Conservation (phyloP, 2,797 vertebrate species). For the Discoglossus pictus region DNA sequence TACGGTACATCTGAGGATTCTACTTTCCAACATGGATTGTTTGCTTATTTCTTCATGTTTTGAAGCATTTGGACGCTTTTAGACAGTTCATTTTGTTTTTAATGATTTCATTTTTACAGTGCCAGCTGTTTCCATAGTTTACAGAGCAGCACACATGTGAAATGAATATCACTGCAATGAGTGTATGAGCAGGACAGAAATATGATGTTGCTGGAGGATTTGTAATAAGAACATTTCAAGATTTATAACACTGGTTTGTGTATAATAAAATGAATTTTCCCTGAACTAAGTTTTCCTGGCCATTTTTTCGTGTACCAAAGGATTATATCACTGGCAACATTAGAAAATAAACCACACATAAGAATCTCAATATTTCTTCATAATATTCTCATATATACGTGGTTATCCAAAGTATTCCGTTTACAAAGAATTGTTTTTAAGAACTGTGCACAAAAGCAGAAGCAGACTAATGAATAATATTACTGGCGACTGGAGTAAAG, state of each 20-base stretch:
- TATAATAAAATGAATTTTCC: constrained; percentile 19
- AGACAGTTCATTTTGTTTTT: constrained; percentile 11
- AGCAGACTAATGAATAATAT: no score
- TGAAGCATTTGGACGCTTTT: constrained; percentile 13
- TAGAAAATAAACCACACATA: neutral
- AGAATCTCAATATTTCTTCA: neutral
- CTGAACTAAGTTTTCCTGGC: neutral
- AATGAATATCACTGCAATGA: constrained; percentile 11
- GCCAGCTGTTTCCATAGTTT: constrained; percentile 36
- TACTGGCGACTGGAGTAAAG: no score
- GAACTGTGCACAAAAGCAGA: no score
- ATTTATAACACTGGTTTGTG: constrained; percentile 22
- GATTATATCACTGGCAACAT: neutral
- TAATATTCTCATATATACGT: no score
- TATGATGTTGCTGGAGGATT: constrained; percentile 7
- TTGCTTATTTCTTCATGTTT: constrained; percentile 26
- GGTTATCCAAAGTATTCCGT: no score
- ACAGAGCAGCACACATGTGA: constrained; percentile 31
- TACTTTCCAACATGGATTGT: no score
- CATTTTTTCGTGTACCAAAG: constrained; percentile 3
- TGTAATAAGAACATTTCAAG: constrained; percentile 21
- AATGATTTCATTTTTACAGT: constrained; percentile 28
- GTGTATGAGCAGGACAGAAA: constrained; percentile 1
- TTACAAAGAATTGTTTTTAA: no score
- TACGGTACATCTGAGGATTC: no score